Evolutionary conservation across 2,797 vertebrate genomes (phyloP), one percentile per base, ranked within the genome.

Genomic region (Spatula clypeata): DNA sequence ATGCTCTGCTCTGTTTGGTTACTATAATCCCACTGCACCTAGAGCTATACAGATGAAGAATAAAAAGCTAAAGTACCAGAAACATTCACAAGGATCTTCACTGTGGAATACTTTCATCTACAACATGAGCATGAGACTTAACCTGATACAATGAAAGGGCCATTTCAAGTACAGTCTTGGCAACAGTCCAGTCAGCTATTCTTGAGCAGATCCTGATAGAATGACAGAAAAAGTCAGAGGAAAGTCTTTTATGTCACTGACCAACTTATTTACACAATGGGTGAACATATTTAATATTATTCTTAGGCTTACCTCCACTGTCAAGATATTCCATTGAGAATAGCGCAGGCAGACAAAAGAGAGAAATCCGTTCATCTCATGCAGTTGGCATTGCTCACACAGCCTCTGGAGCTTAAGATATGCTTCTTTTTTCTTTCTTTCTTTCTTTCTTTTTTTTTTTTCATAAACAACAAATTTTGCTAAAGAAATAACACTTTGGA

Each of bases 401-500:
- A 82, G 40, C n/a, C 49, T 92, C 34, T 85, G 83, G 38, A 54
- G 26, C n/a, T 83, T 70, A 90, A 86, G 32, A 51, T 44, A 20
- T 51, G 38, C 38, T 74, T 86, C 83, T 42, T 69, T 69, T 67
- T 60, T 42, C 42, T 11, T 60, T 42, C 17, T 18, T 44, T 19
- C 42, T 44, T 44, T 42, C 8, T 69, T 47, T 67, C 24, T 13
- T 11, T 60, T 40, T 47, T 45, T 45, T 20, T 20, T 69, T 49
- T 65, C 73, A 69, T 69, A 96, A 94, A 71, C 58, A 95, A 31
- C 72, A 88, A 88, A 94, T 91, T 96, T 73, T 77, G 40, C 87
- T 86, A 95, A 95, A 96, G 88, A 95, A 97, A 76, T 20, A 93
- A 44, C 65, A 61, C 70, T 92, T 91, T 97, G 94, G 74, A 96